Evolutionary conservation across 2,888 invertebrate species (phyloP), one percentile per base, ranked within the genome.

Genomic region (Torymus tubicola): DNA sequence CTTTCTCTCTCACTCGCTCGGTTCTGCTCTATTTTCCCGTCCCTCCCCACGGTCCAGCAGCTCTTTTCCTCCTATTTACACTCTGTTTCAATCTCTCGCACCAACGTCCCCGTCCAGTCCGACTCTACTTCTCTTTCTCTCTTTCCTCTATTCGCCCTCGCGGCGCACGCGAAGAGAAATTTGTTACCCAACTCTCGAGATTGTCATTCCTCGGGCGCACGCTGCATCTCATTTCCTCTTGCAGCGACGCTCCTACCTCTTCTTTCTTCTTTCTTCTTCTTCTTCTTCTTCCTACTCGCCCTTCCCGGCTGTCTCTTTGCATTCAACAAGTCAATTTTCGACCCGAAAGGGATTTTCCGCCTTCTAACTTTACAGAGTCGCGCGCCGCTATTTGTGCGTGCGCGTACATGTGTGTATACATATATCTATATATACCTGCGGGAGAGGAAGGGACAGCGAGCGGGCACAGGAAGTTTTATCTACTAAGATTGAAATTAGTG

Each of bases 251-350:
- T 21, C 21, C 52, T 21, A 16, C 52, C 8, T 13, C 12, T n/a
- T 11, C 18, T 52, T 57, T 14, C 14, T 14, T 50, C 21, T 31
- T 11, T 13, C 52, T 42, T 57, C 67, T 21, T 10, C 50, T n/a
- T 24, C 24, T 60, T 18, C 18, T 52, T 21, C 21, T 31, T 24
- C n/a, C 21, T 50, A 11, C 53, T 18, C 61, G 16, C 61, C 24
- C 55, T 21, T 61, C 50, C 71, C 18, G 0, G 13, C n/a, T 16
- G 11, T 57, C 57, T 21, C 31, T 69, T 64, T 57, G 31, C 72
- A 72, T 78, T 67, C 72, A 78, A 78, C 78, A 78, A 78, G 68
- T 78, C 72, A 60, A 71, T 78, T 72, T 73, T 78, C 73, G 24
- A 18, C 70, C 13, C 24, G 57, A 11, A 69, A 55, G 63, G 52